A percentile compares a stretch with the other conserved stretches of the same genome.
These are phyloP conservation scores for Aleiodes sp. DNA, from an alignment of 1,140 invertebrate genomes.

Conservation along the genomic window DNA sequence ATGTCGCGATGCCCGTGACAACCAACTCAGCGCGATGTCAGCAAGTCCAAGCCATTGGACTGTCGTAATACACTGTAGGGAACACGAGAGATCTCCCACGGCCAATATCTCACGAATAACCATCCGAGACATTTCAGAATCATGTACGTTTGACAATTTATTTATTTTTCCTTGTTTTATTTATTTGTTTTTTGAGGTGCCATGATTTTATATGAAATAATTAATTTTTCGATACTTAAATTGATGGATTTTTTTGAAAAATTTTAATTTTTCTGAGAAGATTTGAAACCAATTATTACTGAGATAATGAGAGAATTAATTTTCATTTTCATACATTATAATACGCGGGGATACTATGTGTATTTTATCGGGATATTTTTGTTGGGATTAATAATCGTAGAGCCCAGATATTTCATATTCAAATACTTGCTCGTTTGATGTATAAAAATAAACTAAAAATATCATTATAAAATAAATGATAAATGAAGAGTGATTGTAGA, in stretches of 20 bases:
- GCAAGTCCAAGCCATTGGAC: not conserved
- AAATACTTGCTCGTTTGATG: too few relatives aligned
- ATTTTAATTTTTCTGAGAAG: too few relatives aligned
- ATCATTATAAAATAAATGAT: not conserved
- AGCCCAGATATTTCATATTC: not conserved
- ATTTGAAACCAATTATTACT: too few relatives aligned
- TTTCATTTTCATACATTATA: too few relatives aligned
- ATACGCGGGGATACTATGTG: too few relatives aligned
- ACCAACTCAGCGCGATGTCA: not conserved
- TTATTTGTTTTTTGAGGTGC: too few relatives aligned
- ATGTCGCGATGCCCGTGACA: constrained; percentile 12
- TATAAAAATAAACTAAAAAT: not conserved
- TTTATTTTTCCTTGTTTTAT: not conserved
- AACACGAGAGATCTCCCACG: constrained; percentile 15
- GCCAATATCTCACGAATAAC: constrained; percentile 14
- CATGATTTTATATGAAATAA: too few relatives aligned
- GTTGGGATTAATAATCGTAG: too few relatives aligned
- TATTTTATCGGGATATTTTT: too few relatives aligned
- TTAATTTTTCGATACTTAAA: too few relatives aligned
- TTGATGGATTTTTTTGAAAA: too few relatives aligned
- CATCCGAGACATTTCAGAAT: not conserved
- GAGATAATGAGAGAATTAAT: too few relatives aligned
- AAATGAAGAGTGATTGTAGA: constrained; percentile 18
- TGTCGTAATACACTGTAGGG: not conserved
- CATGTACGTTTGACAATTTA: constrained; percentile 5